Base-by-base conservation (phyloP, 2,888 invertebrate genomes). In the Ommatoiulus sabulosus region DNA sequence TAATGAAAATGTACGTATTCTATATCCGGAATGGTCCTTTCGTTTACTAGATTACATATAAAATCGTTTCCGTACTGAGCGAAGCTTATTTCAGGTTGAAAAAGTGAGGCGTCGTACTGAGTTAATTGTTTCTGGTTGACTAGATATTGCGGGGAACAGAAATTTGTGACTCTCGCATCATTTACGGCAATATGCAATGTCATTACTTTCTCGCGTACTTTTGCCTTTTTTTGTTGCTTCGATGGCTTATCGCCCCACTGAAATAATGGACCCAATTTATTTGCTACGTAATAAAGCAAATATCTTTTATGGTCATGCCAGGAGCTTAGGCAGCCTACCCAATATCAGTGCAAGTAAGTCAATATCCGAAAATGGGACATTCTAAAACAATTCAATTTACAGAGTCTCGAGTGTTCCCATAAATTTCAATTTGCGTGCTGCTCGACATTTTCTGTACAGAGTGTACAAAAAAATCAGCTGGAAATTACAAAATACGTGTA, bases 1-100 rank as follows among this genome's bases (percentile, higher is more conserved):
- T 8, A 52, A 52, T 52, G 12, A 52, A 52, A 52, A 12, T 52
- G 3, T 12, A 52, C 12, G 12, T 8, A 52, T 52, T 52, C 12
- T 15, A 46, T 46, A 46, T 46, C 7, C 12, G n/a, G n/a, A n/a
- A 35, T 35, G 35, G 35, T 35, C n/a, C n/a, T 5, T n/a, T 57
- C 12, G 57, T 57, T 10, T 7, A 46, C 7, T 17, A 57, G 10
- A 6, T 57, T 57, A n/a, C 12, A 17, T n/a, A 57, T 57, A 57
- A 57, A 57, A n/a, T n/a, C n/a, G 57, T 57, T 57, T 57, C n/a
- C 57, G n/a, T 57, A n/a, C n/a, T 57, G n/a, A 72, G 72, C 72
- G 24, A 72, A 6, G 8, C 8, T 8, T 72, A n/a, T 24, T 72
- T 20, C 24, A 8, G 63, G 72, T 72, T 72, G 72, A 72, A 72